Base-by-base conservation (phyloP, 1,140 invertebrate genomes). In the Ctenoplectra terminalis region DNA sequence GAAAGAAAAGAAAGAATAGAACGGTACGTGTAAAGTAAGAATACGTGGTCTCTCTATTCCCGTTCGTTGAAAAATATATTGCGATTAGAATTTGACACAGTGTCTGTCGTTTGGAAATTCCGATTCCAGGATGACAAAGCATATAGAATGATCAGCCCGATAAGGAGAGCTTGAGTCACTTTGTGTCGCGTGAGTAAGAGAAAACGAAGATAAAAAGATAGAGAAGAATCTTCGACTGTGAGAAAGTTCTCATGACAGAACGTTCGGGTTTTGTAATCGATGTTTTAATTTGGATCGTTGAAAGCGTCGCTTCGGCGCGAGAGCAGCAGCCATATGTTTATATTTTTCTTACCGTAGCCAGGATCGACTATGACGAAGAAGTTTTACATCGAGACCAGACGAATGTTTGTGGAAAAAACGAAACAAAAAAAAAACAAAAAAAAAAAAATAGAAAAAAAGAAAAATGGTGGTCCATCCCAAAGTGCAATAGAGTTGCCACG, bases 201-300 rank as follows among this genome's bases (percentile, higher is more conserved):
- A 29, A 58, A 26, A 37, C 7, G 29, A 54, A n/a, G n/a, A n/a
- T n/a, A n/a, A n/a, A 31, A 23, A 54, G 11, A 8, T 8, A 20
- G 29, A 50, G 20, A 43, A 26, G 23, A 48, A 34, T 52, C 56
- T 48, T 40, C 7, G 29, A 64, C 3, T 17, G 34, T 50, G 74
- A 67, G 75, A 72, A 63, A 67, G 37, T 78, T 82, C 67, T 82
- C 63, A 67, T 67, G 56, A 48, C 43, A 20, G 43, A 77, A 86
- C 83, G 63, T 79, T 87, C 73, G 83, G 54, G 34, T 64, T 84
- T 71, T 31, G 56, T 58, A 70, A 81, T 81, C 64, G 71, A 86
- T 63, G 73, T 64, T 77, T 82, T 82, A 67, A 81, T 84, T 86
- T 75, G 15, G 46, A 29, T 72, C 29, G 43, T 43, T 23, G 11